Percentiles rank a stretch among this genome's conserved stretches.
phyloP scores from a whole-genome alignment of 2,113 vertebrate species.

The Passer domesticus region DNA sequence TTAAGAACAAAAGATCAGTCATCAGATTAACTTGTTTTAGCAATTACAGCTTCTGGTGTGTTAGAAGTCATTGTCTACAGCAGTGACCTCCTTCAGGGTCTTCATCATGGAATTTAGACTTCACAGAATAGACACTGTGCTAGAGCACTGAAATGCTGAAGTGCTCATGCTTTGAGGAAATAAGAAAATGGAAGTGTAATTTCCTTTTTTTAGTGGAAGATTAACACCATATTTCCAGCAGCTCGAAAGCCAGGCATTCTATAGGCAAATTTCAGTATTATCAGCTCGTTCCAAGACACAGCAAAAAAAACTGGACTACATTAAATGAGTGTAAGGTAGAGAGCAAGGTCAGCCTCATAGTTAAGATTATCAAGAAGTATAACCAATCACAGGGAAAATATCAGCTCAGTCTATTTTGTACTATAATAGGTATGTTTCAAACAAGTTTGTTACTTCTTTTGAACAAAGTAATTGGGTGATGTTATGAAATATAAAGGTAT shows the following conservation, averaged over 20 bases:
- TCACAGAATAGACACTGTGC: not conserved
- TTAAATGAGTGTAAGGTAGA: not conserved
- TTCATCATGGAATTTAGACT: not conserved
- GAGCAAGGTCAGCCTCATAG: not conserved
- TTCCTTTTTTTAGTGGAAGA: not conserved
- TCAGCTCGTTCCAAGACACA: not conserved
- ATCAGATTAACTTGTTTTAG: not conserved
- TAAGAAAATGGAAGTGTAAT: not conserved
- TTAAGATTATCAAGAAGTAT: not conserved
- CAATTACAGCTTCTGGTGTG: not conserved
- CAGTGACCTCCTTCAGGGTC: not conserved
- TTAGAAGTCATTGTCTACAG: not conserved
- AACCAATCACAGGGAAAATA: not conserved
- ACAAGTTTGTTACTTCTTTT: not conserved
- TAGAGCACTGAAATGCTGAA: not conserved
- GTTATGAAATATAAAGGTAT: not conserved
- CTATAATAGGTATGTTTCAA: not conserved
- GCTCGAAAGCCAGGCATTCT: not conserved
- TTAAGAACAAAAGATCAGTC: not conserved
- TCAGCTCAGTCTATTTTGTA: not conserved
- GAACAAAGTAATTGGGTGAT: not conserved
- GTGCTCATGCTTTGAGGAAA: not conserved
- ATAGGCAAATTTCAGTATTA: not conserved
- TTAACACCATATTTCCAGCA: not conserved
- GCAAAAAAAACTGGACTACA: not conserved